These are phyloP conservation scores for Steinernema carpocapsae DNA, from an alignment of 2,888 invertebrate genomes.

Conservation along the genomic window DNA sequence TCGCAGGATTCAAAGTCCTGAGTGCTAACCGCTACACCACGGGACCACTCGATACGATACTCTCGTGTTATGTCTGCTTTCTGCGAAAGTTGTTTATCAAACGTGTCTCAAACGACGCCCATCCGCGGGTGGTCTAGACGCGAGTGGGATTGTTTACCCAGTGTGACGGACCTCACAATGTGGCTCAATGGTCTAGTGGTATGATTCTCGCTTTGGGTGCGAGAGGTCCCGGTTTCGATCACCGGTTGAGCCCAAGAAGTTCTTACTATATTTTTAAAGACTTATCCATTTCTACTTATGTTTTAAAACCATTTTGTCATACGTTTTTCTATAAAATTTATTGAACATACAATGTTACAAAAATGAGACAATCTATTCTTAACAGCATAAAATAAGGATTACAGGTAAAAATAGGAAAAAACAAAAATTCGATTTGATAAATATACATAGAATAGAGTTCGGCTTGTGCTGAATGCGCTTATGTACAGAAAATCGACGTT, in stretches of 20 bases:
- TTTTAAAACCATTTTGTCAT: background rate
- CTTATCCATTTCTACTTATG: background rate
- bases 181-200: constrained; percentile 50
- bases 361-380: no score
- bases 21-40: constrained; percentile 61
- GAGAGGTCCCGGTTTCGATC: constrained; percentile 58
- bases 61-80: background rate
- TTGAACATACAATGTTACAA: no score
- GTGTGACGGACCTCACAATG: no score
- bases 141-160: no score
- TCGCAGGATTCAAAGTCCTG: constrained; percentile 63
- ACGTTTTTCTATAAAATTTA: background rate
- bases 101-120: background rate
- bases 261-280: background rate
- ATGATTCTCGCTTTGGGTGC: constrained; percentile 62
- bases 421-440: no score
- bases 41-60: constrained; percentile 41
- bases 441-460: no score
- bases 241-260: constrained; percentile 34
- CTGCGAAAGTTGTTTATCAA: background rate
- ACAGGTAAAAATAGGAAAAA: no score
- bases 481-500: constrained; percentile 29
- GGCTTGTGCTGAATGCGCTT: background rate
- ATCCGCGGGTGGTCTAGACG: background rate
- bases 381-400: no score